A percentile compares a stretch with the other conserved stretches of the same genome.
phyloP scores from a whole-genome alignment of 2,888 invertebrate species.

The Scrobipalpa atriplicella region DNA sequence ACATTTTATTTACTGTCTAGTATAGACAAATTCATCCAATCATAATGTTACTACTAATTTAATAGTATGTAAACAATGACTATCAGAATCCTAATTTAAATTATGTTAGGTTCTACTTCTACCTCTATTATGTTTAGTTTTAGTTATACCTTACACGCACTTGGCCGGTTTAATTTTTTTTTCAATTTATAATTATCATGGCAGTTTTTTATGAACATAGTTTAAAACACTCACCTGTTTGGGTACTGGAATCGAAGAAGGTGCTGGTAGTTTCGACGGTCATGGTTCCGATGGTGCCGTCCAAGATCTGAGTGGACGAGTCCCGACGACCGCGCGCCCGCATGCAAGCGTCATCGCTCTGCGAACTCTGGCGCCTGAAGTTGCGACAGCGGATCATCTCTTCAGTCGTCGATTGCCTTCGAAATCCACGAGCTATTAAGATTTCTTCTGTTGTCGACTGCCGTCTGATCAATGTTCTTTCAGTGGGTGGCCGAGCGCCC shows the following conservation, averaged over 20 bases:
- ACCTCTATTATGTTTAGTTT: too few species aligned
- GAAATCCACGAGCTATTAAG: conserved; percentile 93
- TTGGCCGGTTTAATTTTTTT: too few species aligned
- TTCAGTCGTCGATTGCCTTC: conserved; percentile 95
- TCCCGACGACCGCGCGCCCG: conserved; percentile 89
- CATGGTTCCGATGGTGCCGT: conserved; percentile 96
- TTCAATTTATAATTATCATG: too few species aligned
- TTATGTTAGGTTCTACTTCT: too few species aligned
- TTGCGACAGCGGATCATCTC: conserved; percentile 96
- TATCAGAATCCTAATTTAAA: too few species aligned
- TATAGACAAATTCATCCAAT: too few species aligned
- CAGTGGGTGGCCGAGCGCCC: conserved; percentile 80
- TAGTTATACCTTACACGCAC: too few species aligned
- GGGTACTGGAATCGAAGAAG: conserved; percentile 95
- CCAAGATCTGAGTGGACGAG: conserved; percentile 94
- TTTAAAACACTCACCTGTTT: conserved; percentile 88
- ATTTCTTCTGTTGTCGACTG: conserved; percentile 97
- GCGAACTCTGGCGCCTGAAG: conserved; percentile 94
- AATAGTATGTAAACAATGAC: too few species aligned
- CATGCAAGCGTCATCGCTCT: conserved; percentile 90
- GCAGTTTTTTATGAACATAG: too few species aligned
- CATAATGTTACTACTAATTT: too few species aligned
- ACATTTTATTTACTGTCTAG: too few species aligned
- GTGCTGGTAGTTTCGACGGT: conserved; percentile 96
- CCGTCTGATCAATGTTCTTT: conserved; percentile 89